These are phyloP conservation scores for Ia io DNA, from an alignment of 2,113 vertebrate species.

Conservation along the genomic window DNA sequence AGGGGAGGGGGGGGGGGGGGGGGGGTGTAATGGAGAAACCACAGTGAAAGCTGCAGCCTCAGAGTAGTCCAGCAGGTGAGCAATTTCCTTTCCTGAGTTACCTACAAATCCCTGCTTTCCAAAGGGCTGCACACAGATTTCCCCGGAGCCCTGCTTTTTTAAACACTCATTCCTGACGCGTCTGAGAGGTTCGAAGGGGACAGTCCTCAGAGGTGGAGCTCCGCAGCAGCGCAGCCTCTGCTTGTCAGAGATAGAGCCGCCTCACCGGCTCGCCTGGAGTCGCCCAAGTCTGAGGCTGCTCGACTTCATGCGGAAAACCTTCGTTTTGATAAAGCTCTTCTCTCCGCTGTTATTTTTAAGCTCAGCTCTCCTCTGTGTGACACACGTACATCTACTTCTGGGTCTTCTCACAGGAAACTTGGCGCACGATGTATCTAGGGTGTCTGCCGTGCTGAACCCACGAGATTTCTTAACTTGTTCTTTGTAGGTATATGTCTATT, in stretches of 20 bases:
- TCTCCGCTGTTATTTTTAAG: neutral
- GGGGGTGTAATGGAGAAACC: neutral
- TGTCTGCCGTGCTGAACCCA: neutral
- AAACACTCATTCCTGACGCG: neutral
- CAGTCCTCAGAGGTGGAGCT: neutral
- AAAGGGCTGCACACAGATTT: neutral
- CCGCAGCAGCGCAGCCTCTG: neutral
- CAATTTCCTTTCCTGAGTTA: neutral
- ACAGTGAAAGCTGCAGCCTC: neutral
- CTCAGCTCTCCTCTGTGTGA: neutral
- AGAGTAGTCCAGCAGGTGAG: constrained; percentile 18
- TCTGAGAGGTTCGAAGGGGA: neutral
- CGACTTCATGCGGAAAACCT: neutral
- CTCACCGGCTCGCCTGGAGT: neutral
- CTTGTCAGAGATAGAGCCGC: neutral
- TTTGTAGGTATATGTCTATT: neutral
- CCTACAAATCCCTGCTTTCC: neutral
- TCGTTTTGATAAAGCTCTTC: constrained; percentile 34
- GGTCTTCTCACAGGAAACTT: neutral
- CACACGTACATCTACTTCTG: neutral
- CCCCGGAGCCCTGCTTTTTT: constrained; percentile 10
- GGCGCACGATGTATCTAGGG: neutral
- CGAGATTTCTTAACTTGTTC: neutral
- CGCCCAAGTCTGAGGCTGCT: neutral
- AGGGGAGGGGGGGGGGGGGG: no score